Conservation (phyloP, 2,888 invertebrate genomes). For the Volucella bombylans region DNA sequence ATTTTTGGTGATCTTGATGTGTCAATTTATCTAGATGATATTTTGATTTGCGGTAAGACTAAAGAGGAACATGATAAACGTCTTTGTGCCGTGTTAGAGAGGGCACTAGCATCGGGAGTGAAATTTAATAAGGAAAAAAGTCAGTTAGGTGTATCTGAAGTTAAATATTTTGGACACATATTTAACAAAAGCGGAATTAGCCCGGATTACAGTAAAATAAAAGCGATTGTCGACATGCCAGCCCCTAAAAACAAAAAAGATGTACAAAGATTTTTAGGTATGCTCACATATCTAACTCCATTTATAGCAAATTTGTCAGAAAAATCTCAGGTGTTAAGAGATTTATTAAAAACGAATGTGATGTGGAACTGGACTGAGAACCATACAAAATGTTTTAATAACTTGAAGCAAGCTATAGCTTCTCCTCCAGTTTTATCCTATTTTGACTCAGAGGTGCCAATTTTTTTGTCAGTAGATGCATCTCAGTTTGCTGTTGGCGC, state of each 20-base stretch:
- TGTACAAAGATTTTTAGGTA: conserved; percentile 40
- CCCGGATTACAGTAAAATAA: conserved; percentile 14
- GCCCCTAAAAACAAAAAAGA: conserved; percentile 25
- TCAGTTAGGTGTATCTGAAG: background rate
- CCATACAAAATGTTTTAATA: conserved; percentile 27
- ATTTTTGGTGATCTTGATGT: conserved; percentile 38
- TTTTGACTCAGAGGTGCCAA: background rate
- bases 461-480: conserved; percentile 63
- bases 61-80: conserved; percentile 28
- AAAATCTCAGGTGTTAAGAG: background rate
- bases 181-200: conserved; percentile 31
- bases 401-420: conserved; percentile 42
- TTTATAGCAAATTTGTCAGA: background rate
- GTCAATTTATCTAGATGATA: conserved; percentile 18
- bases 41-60: conserved; percentile 6
- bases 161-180: conserved; percentile 35
- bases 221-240: conserved; percentile 43
- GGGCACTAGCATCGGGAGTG: conserved; percentile 10
- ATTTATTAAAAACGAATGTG: background rate
- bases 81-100: conserved; percentile 19
- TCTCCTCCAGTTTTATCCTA: conserved; percentile 31
- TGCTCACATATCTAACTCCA: conserved; percentile 24
- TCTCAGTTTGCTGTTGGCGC: conserved; percentile 56
- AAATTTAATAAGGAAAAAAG: conserved; percentile 38
- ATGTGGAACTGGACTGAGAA: conserved; percentile 43